Base-by-base conservation (phyloP, 37 sponge, comb jelly and placozoan genomes). In the Tethya wilhelma region DNA sequence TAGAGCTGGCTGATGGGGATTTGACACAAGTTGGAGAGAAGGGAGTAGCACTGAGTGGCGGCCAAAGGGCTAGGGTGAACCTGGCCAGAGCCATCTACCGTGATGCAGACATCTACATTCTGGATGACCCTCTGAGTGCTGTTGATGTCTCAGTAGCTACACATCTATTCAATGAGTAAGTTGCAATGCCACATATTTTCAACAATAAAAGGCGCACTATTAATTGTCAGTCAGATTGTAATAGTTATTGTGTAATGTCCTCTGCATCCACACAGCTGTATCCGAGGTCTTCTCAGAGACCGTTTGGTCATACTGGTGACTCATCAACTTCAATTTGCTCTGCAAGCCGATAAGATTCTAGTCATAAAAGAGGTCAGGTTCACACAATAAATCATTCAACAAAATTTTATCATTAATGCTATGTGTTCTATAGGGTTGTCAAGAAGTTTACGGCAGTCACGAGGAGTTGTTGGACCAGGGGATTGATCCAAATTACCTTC, bases 1-100 rank as follows among this genome's bases (percentile, higher is more conserved):
- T 71, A 6, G 44, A 70, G 30, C 71, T 96, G n/a, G 79, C 87
- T 26, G 14, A 57, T 64, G 92, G 97, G 37, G 97, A 96, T 56
- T 70, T 55, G 67, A 96, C 97, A 8, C 71, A 75, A 32, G 90
- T 93, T 2, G 97, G 97, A 19, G 94, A 90, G 78, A 88, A 87
- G 57, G 97, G 97, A 63, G 91, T 93, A 37, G 91, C 94, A 20
- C 81, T 93, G 44, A 96, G 94, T 91, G 97, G 97, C 17, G 97
- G 97, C 19, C 97, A 96, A 75, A 93, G 88, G 84, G 89, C 95
- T 0, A 84, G 97, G 44, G 82, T 96, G 34, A 87, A 86, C 44
- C 87, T 96, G 58, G 97, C 97, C 32, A 83, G 95, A 57, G 88
- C 89, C 9, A 74, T 90, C 37, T 94, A 94, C 67, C 81, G 72